Base-by-base conservation (phyloP, 2,888 invertebrate species). In the Baccha elongata region DNA sequence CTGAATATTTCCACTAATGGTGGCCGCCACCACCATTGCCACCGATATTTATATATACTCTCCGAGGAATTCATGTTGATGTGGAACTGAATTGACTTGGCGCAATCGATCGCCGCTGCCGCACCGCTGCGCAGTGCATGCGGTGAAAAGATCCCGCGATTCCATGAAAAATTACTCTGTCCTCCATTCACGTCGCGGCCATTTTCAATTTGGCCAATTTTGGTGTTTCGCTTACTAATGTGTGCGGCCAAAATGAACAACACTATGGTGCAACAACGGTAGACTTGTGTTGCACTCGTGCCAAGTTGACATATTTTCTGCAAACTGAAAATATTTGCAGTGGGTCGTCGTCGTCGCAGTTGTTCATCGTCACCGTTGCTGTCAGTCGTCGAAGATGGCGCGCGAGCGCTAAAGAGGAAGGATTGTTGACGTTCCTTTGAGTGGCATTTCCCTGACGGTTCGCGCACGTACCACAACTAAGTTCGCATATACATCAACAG, bases 361-460 rank as follows among this genome's bases (percentile, higher is more conserved):
- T 44, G 44, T 23, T 3, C 26, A 4, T 17, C 13, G 32, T 7
- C 4, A n/a, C 23, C 7, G 19, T 17, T 68, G 60, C 17, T 60
- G 21, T 44, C 67, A 58, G 3, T n/a, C 3, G 7, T 40, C 55
- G 50, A 65, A 60, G 52, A 64, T 55, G 60, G 68, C 17, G 67
- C 67, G 58, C 67, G 58, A 55, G 13, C 40, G 23, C 65, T 19
- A 17, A 50, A 37, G 71, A 37, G 60, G 81, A 69, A 67, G 71
- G 69, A 74, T 72, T 46, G 68, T 17, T 72, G 76, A 67, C 81
- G 75, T 71, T 76, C 67, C 50, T 72, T 78, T 83, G 83, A 83
- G 72, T 83, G 83, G 83, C 83, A 83, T 83, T 83, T 83, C 83
- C 83, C 83, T 83, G 76, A 78, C 64, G 55, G 19, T 73, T 76